Evolutionary conservation across 2,113 vertebrate genomes (phyloP), one percentile per base, ranked within the genome.

Genomic region (Lepidothrix coronata): DNA sequence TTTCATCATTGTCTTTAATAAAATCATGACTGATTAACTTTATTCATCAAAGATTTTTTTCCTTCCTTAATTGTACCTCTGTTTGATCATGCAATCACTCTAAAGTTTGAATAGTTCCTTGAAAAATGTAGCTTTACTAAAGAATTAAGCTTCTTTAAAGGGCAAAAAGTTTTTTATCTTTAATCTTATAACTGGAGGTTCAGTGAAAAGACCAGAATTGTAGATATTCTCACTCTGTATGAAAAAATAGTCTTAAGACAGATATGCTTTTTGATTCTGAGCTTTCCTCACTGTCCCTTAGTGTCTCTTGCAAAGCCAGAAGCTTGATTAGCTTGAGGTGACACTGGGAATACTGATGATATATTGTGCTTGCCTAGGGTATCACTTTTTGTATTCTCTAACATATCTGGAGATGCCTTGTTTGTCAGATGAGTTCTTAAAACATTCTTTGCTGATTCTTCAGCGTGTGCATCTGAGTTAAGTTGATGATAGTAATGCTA

Each of bases 331-430:
- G 31, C 59, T 92, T 76, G 66, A 88, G 79, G 41, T 93, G 72
- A 74, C 68, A 70, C 37, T 63, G 55, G 67, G 63, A 95, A 93
- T 91, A 77, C 63, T 84, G 79, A 88, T 88, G 67, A 86, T 95
- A 72, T 54, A 89, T 79, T 0, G 0, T 65, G 15, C 18, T 82
- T 65, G 41, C 88, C 70, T 89, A 49, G 41, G 25, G 35, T 89
- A 85, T 52, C 44, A 65, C 58, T 70, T 16, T 91, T 87, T 85
- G 33, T 88, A 88, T 80, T 94, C 59, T 22, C 33, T 84, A 83
- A 80, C 28, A 68, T 33, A 89, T 59, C n/a, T 91, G 57, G 52
- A 94, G 91, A 49, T 37, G 14, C 87, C 86, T 91, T 94, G 22
- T 66, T 93, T 89, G 52, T 94, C 93, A 68, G 22, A 74, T 3